A percentile compares a stretch with the other conserved stretches of the same genome.
These are phyloP conservation scores for Arrhopalites spinosus DNA, from an alignment of 2,888 invertebrate species.

Conservation along the genomic window DNA sequence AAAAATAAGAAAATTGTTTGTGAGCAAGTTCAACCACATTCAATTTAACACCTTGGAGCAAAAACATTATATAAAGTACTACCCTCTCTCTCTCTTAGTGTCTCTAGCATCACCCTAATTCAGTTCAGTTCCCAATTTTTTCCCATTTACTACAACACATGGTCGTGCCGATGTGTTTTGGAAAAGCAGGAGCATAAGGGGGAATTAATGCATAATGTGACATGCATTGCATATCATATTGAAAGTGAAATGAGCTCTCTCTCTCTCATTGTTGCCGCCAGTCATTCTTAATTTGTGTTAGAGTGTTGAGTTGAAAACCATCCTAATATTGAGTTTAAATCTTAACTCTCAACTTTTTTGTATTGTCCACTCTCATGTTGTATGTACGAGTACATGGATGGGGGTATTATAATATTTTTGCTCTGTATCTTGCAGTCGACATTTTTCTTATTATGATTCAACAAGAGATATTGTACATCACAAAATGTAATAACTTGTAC, in stretches of 20 bases:
- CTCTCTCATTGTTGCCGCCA: slow-evolving; percentile 7
- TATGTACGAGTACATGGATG: too few species aligned
- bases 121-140: slow-evolving; percentile 22
- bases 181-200: background rate
- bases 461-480: too few species aligned
- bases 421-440: too few species aligned
- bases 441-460: too few species aligned
- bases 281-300: slow-evolving; percentile 33
- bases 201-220: slow-evolving; percentile 30
- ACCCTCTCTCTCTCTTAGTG: background rate
- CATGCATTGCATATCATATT: slow-evolving; percentile 20
- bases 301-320: slow-evolving; percentile 26
- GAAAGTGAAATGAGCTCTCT: slow-evolving; percentile 21
- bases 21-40: slow-evolving; percentile 42
- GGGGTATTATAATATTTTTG: too few species aligned
- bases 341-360: background rate
- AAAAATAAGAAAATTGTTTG: slow-evolving; percentile 42
- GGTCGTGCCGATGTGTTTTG: too few species aligned
- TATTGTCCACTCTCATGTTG: background rate
- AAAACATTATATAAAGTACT: slow-evolving; percentile 32
- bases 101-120: background rate
- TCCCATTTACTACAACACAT: too few species aligned
- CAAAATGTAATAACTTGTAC: too few species aligned
- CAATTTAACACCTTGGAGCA: slow-evolving; percentile 48
- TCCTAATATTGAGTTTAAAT: background rate